Evolutionary conservation across 2,113 vertebrate genomes (phyloP), one percentile per base, ranked within the genome.

Genomic region (Melanerpes aurifrons): DNA sequence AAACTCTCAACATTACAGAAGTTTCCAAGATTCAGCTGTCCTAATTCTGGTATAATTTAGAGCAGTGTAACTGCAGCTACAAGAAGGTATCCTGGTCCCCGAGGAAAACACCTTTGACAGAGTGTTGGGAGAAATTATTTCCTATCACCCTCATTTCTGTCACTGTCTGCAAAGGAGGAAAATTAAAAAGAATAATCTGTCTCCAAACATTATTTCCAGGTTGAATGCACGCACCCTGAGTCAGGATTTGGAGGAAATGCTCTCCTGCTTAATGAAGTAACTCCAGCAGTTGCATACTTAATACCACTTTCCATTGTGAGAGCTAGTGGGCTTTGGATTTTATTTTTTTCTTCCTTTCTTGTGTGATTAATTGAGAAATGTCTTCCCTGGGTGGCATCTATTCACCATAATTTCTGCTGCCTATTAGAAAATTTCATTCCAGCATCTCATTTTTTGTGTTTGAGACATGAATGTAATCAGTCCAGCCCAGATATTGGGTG

Each of bases 381-480:
- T 87, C 35, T 75, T 92, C 29, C 28, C 26, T 86, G 70, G 50
- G 61, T 84, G 76, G 5, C 70, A 89, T 84, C 74, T 86, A 90
- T 96, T 86, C 84, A 86, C 79, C 73, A 40, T 47, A 82, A 82
- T 81, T 59, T 93, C 64, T 57, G 48, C 59, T 93, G 69, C 48
- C 82, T 78, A 90, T 85, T 87, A 93, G 57, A 43, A 64, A 66
- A 47, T 89, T 95, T 94, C 37, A 71, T 89, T 94, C 54, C 80
- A 83, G 32, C 35, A 69, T 67, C 77, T 87, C 85, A 83, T 91
- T 91, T 96, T 88, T 91, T 81, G 61, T 82, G 61, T 91, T 94
- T 83, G 87, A 96, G 72, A 11, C 22, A 89, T 77, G 85, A 79
- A 80, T 87, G 82, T 62, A 87, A 85, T 95, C 90, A 89, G 69